Conservation (phyloP, 2,113 vertebrate species). For the Bujurquina vittata region DNA sequence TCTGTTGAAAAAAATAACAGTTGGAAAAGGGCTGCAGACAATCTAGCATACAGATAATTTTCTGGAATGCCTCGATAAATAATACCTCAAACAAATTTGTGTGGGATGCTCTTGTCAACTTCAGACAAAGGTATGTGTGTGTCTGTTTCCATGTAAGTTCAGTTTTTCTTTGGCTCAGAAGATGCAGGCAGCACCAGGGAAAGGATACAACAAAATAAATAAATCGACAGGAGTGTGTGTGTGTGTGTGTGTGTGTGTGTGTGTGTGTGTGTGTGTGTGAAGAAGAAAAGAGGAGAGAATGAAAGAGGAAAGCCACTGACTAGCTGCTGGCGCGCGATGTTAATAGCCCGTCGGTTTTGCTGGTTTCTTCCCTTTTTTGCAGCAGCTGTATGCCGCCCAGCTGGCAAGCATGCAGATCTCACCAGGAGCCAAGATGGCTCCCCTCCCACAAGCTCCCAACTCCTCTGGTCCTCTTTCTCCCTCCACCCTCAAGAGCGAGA, state of each 20-base stretch:
- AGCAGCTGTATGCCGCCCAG: constrained; percentile 97
- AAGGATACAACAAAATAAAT: not conserved
- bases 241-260: not conserved
- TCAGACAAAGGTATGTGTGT: not conserved
- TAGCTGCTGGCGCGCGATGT: constrained; percentile 49
- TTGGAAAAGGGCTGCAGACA: constrained; percentile 31
- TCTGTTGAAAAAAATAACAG: constrained; percentile 56
- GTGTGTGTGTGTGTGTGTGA: not conserved
- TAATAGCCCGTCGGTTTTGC: constrained; percentile 59
- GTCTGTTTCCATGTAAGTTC: constrained; percentile 4
- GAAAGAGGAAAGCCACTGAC: constrained; percentile 57
- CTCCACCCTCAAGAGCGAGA: constrained; percentile 91
- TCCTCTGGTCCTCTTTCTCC: constrained; percentile 89
- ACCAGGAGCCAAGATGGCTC: constrained; percentile 92
- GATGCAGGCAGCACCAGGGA: not conserved
- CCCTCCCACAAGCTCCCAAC: constrained; percentile 90
- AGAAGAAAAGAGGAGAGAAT: constrained; percentile 37
- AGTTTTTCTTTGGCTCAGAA: constrained; percentile 29
- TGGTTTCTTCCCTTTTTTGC: constrained; percentile 71
- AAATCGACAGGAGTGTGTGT: constrained; percentile 2
- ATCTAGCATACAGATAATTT: constrained; percentile 36
- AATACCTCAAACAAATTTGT: constrained; percentile 36
- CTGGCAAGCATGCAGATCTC: constrained; percentile 97
- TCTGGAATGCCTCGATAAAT: constrained; percentile 37
- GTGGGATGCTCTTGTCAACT: constrained; percentile 17